phyloP scores from a whole-genome alignment of 2,888 invertebrate species.

The Metallyticus violacea region DNA sequence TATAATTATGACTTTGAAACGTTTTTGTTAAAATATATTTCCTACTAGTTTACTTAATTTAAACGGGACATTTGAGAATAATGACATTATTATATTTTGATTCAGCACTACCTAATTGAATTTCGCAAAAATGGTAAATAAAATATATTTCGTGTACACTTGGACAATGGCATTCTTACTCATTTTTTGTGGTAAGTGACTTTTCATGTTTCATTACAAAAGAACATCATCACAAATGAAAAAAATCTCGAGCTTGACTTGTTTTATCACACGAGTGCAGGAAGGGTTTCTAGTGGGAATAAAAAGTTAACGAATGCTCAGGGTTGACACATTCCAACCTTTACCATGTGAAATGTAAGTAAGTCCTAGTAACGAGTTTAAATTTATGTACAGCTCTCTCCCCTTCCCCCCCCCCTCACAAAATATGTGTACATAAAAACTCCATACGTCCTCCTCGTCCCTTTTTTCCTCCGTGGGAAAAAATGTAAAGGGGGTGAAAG shows the following conservation, averaged over 20 bases:
- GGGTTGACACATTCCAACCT: not conserved
- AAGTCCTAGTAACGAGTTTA: not conserved
- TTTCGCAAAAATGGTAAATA: not conserved
- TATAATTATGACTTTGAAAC: no score
- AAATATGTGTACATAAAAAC: conserved; percentile 6
- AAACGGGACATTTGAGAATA: no score
- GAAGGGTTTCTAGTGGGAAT: not conserved
- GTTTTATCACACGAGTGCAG: not conserved
- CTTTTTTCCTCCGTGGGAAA: not conserved
- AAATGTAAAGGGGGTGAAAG: not conserved
- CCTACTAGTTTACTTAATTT: no score
- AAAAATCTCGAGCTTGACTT: not conserved
- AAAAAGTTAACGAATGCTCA: not conserved
- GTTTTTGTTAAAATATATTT: no score
- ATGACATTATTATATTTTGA: no score
- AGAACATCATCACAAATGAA: not conserved
- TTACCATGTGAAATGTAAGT: not conserved
- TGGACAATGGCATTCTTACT: not conserved
- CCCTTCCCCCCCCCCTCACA: not conserved
- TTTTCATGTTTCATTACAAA: not conserved
- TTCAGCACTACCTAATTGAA: not conserved
- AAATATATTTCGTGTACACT: no score
- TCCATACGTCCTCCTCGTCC: not conserved
- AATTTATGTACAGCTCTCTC: not conserved
- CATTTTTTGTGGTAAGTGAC: not conserved